These are phyloP conservation scores for Temnothorax rugatulus DNA, from an alignment of 2,888 invertebrate species.

Conservation along the genomic window DNA sequence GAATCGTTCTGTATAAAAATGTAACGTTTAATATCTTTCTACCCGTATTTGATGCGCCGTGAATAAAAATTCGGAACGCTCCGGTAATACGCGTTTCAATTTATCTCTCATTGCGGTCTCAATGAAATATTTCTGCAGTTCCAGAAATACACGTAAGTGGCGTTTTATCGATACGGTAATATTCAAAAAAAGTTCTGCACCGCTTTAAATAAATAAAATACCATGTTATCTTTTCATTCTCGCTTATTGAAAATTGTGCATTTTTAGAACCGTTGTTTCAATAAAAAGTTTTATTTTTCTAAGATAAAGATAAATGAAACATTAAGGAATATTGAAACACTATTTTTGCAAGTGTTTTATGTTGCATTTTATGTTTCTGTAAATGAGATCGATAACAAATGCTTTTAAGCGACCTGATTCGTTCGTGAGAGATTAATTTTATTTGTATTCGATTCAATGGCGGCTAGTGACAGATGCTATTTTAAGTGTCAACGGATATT, in stretches of 20 bases:
- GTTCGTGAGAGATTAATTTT: not conserved
- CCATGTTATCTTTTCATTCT: not conserved
- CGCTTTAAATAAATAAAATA: not conserved
- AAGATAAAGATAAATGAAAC: not conserved
- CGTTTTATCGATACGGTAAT: not conserved
- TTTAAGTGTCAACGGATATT: conserved; percentile 10
- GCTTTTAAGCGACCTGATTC: not conserved
- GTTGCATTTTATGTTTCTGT: not conserved
- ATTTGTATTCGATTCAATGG: not conserved
- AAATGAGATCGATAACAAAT: not conserved
- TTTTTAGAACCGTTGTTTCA: not conserved
- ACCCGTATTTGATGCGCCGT: conserved; percentile 5
- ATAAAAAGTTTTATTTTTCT: not conserved
- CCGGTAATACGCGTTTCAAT: not conserved
- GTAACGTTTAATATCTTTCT: conserved; percentile 37
- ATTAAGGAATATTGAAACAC: not conserved
- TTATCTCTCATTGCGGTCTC: not conserved
- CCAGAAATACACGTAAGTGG: not conserved
- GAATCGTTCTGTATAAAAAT: conserved; percentile 59
- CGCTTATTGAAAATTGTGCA: not conserved
- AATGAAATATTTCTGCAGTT: conserved; percentile 4
- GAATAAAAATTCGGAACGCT: conserved; percentile 29
- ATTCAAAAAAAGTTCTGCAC: not conserved
- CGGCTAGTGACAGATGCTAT: not conserved
- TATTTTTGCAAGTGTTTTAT: not conserved